A percentile compares a stretch with the other conserved stretches of the same genome.
Evolutionary conservation across 2,797 vertebrate species (phyloP).

Genomic region (Anabas testudineus): DNA sequence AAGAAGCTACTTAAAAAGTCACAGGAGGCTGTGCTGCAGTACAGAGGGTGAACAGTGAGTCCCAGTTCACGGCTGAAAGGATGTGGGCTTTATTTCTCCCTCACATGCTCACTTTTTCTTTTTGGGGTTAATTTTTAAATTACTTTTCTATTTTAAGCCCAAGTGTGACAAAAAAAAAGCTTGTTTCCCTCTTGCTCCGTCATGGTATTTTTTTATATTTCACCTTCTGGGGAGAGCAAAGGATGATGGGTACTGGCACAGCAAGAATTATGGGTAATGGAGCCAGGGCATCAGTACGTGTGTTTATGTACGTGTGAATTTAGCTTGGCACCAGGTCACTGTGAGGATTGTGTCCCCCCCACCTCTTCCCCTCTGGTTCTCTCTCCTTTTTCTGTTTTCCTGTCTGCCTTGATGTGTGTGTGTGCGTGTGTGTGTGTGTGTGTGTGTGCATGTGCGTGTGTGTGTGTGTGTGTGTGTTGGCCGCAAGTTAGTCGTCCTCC

Average conservation of each 20-base stretch:
- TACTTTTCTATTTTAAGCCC: not conserved
- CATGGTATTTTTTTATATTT: not conserved
- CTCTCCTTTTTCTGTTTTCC: not conserved
- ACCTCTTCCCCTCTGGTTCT: not conserved
- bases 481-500: constrained; percentile 27
- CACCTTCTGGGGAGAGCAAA: constrained; percentile 31
- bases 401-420: constrained; percentile 3
- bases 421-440: constrained; percentile 15
- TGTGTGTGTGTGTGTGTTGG: constrained; percentile 14
- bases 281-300: constrained; percentile 41
- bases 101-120: no score
- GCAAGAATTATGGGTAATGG: constrained; percentile 30
- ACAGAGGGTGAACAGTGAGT: no score
- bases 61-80: no score
- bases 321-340: constrained; percentile 45
- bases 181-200: not conserved
- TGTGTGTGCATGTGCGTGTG: constrained; percentile 11
- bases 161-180: not conserved
- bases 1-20: no score
- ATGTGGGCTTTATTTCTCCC: no score
- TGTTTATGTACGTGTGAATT: constrained; percentile 8
- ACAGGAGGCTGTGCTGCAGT: no score
- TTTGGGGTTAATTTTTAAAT: no score
- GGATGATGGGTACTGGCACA: constrained; percentile 47
- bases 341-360: constrained; percentile 22